These are phyloP conservation scores for Drosophila setifemur DNA, from an alignment of 1,140 invertebrate genomes.

Conservation along the genomic window DNA sequence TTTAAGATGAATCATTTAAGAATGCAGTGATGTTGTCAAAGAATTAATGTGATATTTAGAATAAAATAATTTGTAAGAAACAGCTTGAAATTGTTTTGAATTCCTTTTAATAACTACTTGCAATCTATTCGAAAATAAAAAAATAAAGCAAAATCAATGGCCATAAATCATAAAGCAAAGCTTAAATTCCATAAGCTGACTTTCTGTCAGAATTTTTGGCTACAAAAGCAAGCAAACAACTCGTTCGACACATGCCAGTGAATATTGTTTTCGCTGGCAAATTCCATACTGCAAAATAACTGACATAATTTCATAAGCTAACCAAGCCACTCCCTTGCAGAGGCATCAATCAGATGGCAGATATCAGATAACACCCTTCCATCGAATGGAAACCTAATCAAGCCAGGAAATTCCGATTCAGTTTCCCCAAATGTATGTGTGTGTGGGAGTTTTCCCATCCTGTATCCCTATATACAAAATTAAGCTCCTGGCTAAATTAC, in stretches of 20 bases:
- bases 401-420: conserved; percentile 31
- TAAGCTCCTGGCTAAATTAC: conserved; percentile 43
- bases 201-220: too few relatives aligned
- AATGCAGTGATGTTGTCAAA: too few relatives aligned
- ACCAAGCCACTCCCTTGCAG: neutral
- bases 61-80: too few relatives aligned
- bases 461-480: conserved; percentile 35
- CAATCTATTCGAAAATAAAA: too few relatives aligned
- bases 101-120: too few relatives aligned
- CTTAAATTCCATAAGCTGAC: too few relatives aligned
- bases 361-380: conserved; percentile 13
- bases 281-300: neutral
- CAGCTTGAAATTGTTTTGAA: too few relatives aligned
- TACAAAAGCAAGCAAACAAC: neutral
- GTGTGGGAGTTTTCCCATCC: neutral
- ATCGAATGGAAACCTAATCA: conserved; percentile 43
- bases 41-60: too few relatives aligned
- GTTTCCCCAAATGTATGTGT: conserved; percentile 5
- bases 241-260: neutral
- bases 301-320: neutral
- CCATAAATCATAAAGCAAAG: too few relatives aligned
- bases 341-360: conserved; percentile 35
- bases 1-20: too few relatives aligned
- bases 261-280: neutral
- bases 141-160: too few relatives aligned